A percentile compares a stretch with the other conserved stretches of the same genome.
phyloP scores from a whole-genome alignment of 2,888 invertebrate species.

The Pseudoips prasinana region DNA sequence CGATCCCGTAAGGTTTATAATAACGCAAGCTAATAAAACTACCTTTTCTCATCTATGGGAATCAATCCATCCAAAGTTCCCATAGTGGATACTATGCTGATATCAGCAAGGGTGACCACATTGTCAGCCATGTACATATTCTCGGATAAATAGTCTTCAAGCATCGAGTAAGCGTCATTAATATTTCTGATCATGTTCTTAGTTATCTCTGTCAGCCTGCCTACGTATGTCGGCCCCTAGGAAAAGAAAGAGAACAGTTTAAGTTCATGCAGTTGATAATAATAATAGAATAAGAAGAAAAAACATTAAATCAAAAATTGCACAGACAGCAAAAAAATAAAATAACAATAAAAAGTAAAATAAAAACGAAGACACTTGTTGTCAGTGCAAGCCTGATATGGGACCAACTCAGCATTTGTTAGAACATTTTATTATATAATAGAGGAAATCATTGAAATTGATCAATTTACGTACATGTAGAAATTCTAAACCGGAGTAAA shows the following conservation, averaged over 20 bases:
- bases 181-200: conserved; percentile 50
- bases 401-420: too few relatives aligned
- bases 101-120: conserved; percentile 59
- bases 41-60: conserved; percentile 56
- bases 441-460: too few relatives aligned
- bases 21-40: too few relatives aligned
- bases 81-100: conserved; percentile 56
- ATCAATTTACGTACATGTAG: too few relatives aligned
- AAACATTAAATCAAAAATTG: too few relatives aligned
- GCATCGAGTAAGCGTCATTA: conserved; percentile 51
- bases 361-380: too few relatives aligned
- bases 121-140: conserved; percentile 55
- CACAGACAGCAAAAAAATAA: too few relatives aligned
- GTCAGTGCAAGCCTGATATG: too few relatives aligned
- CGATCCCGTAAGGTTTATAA: too few relatives aligned
- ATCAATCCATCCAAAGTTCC: conserved; percentile 53
- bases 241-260: conserved; percentile 7
- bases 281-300: background rate
- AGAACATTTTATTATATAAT: too few relatives aligned
- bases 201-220: conserved; percentile 51
- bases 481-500: too few relatives aligned
- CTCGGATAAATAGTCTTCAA: conserved; percentile 58
- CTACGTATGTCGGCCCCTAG: conserved; percentile 60
- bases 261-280: background rate
- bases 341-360: too few relatives aligned